A percentile compares a stretch with the other conserved stretches of the same genome.
Conservation (phyloP, 2,113 vertebrate species). For the Crotalus helleri region DNA sequence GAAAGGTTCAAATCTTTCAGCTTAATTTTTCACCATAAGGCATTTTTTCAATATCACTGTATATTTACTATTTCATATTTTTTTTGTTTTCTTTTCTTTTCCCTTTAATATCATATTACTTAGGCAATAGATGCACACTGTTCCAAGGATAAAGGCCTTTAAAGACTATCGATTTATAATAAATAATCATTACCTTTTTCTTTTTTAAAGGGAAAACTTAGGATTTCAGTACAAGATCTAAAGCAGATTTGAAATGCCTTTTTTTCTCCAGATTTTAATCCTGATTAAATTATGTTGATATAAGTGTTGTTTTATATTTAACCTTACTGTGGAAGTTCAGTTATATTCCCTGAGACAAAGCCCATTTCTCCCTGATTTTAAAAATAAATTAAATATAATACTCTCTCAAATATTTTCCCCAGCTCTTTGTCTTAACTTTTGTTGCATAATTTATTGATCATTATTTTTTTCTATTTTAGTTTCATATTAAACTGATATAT, state of each 20-base stretch:
- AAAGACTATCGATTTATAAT: slow-evolving; percentile 31
- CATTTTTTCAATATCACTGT: slow-evolving; percentile 30
- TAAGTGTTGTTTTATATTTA: slow-evolving; percentile 15
- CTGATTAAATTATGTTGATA: background rate
- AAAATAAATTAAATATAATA: background rate
- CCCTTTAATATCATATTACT: background rate
- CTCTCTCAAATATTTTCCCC: slow-evolving; percentile 8
- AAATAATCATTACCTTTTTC: background rate
- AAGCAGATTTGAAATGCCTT: slow-evolving; percentile 17
- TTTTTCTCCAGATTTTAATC: slow-evolving; percentile 14
- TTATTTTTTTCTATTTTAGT: slow-evolving; percentile 15
- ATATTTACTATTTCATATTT: slow-evolving; percentile 2
- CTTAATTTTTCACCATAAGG: background rate
- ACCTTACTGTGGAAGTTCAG: background rate
- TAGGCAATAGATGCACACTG: slow-evolving; percentile 21
- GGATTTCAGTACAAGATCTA: slow-evolving; percentile 20
- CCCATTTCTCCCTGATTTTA: slow-evolving; percentile 33
- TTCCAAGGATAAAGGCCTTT: background rate
- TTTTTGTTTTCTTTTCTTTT: background rate
- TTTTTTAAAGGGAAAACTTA: slow-evolving; percentile 6
- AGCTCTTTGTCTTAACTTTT: background rate
- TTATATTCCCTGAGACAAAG: background rate
- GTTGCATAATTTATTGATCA: background rate
- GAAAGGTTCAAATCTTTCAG: slow-evolving; percentile 1
- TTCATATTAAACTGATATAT: slow-evolving; percentile 34